Conservation (phyloP, 2,888 invertebrate genomes). For the Noctua comes region DNA sequence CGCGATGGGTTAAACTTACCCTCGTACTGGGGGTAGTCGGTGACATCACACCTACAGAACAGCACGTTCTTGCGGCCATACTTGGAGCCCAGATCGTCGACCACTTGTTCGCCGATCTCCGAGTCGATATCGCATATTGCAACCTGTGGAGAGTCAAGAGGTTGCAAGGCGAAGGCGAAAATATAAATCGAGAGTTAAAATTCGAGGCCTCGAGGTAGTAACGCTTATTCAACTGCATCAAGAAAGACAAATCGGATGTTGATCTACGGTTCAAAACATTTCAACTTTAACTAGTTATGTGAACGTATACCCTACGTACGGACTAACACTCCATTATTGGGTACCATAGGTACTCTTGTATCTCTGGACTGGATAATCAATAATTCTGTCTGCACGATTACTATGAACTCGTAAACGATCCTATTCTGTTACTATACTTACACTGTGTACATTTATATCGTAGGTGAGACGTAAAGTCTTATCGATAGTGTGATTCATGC, state of each 20-base stretch:
- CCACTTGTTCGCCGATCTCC: conserved; percentile 92
- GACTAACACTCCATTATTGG: not conserved
- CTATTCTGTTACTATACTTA: not conserved
- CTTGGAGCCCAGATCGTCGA: conserved; percentile 91
- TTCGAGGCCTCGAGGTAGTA: not conserved
- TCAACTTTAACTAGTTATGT: not conserved
- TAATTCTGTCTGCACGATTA: conserved; percentile 46
- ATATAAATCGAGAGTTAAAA: not conserved
- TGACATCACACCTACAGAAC: conserved; percentile 94
- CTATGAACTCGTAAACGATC: conserved; percentile 28
- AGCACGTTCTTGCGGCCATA: conserved; percentile 93
- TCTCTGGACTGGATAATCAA: conserved; percentile 34
- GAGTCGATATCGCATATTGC: conserved; percentile 94
- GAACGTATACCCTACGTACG: too few relatives aligned
- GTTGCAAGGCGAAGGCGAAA: not conserved
- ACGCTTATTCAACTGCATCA: not conserved
- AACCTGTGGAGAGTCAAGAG: conserved; percentile 87
- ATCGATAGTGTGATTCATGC: conserved; percentile 44
- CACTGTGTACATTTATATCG: conserved; percentile 6
- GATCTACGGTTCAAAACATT: conserved; percentile 1
- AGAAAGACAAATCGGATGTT: not conserved
- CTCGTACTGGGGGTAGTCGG: conserved; percentile 94
- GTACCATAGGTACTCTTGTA: not conserved
- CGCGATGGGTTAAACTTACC: conserved; percentile 83
- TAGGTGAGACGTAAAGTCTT: conserved; percentile 25